Evolutionary conservation across 30 jellyfish, hydroid and myxozoan genomes (phyloP).

Genomic region (Aurelia aurita): DNA sequence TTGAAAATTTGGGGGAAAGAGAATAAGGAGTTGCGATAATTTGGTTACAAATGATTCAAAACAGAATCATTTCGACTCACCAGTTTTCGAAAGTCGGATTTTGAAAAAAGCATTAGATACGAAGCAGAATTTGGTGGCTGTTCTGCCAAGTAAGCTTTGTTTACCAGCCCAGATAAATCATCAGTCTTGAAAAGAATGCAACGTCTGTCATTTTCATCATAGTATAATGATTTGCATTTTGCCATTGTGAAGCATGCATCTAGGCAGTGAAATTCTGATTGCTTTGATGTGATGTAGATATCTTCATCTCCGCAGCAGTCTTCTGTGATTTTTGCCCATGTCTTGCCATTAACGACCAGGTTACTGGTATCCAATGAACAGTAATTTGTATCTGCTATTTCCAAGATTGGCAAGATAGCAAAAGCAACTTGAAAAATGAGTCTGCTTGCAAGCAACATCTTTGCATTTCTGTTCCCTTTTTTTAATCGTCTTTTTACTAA

Average conservation of each 20-base stretch:
- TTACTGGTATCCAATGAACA: no score
- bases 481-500: no score
- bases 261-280: not conserved
- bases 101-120: not conserved
- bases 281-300: not conserved
- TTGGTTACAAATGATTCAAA: no score
- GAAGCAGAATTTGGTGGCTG: constrained; percentile 7
- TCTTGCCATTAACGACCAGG: not conserved
- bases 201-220: not conserved
- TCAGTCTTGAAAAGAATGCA: constrained; percentile 13
- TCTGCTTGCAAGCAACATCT: no score
- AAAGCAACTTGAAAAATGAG: no score
- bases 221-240: constrained; percentile 4
- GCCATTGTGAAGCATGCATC: constrained; percentile 9
- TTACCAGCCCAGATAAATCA: not conserved
- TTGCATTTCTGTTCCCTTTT: no score
- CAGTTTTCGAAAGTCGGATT: not conserved
- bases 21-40: no score
- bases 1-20: no score
- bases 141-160: not conserved
- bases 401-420: no score
- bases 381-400: no score
- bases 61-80: not conserved
- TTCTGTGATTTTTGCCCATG: not conserved
- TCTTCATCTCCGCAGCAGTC: not conserved